A percentile compares a stretch with the other conserved stretches of the same genome.
phyloP scores from a whole-genome alignment of 2,113 vertebrate genomes.

The Struthio camelus region DNA sequence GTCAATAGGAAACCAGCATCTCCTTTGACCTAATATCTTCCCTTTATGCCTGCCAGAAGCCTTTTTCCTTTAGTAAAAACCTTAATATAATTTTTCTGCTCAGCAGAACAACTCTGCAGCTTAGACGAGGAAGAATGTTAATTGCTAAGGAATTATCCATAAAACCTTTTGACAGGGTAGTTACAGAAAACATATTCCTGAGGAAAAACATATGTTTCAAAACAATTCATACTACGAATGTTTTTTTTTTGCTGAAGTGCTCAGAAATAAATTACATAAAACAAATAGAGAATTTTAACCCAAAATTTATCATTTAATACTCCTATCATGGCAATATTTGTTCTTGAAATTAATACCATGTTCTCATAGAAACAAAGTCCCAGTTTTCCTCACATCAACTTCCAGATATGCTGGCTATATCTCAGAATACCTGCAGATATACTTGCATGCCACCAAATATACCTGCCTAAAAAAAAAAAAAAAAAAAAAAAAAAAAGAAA shows the following conservation, averaged over 20 bases:
- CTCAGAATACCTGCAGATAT: neutral
- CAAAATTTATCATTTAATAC: neutral
- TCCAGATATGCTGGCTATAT: neutral
- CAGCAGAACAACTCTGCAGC: neutral
- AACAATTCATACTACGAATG: neutral
- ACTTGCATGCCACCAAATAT: neutral
- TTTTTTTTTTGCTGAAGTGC: neutral
- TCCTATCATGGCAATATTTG: no score
- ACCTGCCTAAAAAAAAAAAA: neutral
- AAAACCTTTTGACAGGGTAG: neutral
- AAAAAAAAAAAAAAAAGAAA: no score
- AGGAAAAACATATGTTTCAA: neutral
- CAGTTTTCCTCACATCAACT: neutral
- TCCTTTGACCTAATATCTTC: neutral
- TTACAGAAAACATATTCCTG: neutral
- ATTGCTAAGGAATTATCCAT: neutral
- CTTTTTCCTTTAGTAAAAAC: neutral
- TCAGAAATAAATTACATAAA: neutral
- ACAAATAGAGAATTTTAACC: neutral
- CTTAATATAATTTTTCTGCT: neutral
- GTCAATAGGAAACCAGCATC: neutral
- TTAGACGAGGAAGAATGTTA: neutral
- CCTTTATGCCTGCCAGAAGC: neutral
- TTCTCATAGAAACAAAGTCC: neutral
- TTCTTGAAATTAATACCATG: neutral